These are phyloP conservation scores for Ceyx cyanopectus DNA, from an alignment of 2,113 vertebrate species.

Conservation along the genomic window DNA sequence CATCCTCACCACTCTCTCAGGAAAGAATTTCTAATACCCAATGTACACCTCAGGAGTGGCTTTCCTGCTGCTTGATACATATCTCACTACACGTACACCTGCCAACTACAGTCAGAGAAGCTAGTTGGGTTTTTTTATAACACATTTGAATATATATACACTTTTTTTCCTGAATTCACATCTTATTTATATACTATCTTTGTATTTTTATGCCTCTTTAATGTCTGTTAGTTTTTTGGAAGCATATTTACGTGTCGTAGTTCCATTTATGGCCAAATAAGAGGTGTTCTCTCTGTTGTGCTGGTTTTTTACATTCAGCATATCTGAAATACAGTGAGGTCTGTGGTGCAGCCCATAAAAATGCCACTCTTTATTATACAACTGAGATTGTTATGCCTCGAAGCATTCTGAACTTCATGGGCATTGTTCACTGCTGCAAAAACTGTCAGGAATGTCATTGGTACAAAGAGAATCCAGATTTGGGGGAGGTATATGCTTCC, in stretches of 20 bases:
- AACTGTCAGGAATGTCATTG: neutral
- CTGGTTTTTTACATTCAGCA: neutral
- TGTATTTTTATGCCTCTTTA: neutral
- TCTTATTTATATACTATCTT: neutral
- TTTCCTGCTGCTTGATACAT: neutral
- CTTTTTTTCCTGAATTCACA: neutral
- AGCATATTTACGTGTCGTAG: accelerated
- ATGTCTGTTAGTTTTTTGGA: neutral
- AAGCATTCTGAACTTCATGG: neutral
- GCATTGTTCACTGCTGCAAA: neutral
- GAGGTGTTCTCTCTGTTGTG: neutral
- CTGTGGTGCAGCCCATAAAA: neutral
- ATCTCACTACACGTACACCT: accelerated
- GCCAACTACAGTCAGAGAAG: neutral
- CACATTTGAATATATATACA: neutral
- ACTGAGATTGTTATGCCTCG: neutral
- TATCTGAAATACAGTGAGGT: neutral
- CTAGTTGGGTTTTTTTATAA: neutral
- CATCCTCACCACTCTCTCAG: too few species aligned
- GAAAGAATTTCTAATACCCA: too few species aligned
- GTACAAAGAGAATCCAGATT: neutral
- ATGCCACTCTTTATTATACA: neutral
- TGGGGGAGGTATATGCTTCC: neutral
- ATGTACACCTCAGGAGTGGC: neutral
- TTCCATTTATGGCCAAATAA: neutral